Conservation (phyloP, 2,113 vertebrate genomes). For the Ardeotis arabs region DNA sequence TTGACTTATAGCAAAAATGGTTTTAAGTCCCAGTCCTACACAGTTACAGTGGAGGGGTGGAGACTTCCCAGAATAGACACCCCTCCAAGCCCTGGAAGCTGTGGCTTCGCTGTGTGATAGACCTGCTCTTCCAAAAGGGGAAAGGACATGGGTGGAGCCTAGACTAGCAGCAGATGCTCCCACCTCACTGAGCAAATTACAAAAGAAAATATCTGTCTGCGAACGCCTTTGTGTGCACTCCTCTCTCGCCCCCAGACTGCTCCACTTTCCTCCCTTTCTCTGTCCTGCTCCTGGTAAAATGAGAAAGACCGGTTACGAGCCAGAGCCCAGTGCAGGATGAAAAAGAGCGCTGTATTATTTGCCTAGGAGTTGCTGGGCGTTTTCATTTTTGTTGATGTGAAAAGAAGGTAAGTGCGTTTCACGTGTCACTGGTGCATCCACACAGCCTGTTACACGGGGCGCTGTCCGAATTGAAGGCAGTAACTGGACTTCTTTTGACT, state of each 20-base stretch:
- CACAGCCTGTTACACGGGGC: not conserved
- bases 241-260: not conserved
- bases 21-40: not conserved
- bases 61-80: not conserved
- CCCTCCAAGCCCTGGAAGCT: not conserved
- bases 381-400: not conserved
- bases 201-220: slow-evolving; percentile 4
- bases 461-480: not conserved
- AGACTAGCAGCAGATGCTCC: not conserved
- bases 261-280: not conserved
- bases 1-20: not conserved
- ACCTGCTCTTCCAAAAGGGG: not conserved
- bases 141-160: not conserved
- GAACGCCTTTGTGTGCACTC: not conserved
- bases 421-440: not conserved
- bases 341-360: not conserved
- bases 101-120: not conserved
- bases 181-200: not conserved
- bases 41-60: not conserved
- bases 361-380: not conserved
- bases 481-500: not conserved
- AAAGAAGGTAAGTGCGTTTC: not conserved
- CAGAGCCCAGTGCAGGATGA: not conserved
- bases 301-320: not conserved
- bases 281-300: not conserved